phyloP scores from a whole-genome alignment of 2,888 invertebrate species.

The Ischnus inquisitorius region DNA sequence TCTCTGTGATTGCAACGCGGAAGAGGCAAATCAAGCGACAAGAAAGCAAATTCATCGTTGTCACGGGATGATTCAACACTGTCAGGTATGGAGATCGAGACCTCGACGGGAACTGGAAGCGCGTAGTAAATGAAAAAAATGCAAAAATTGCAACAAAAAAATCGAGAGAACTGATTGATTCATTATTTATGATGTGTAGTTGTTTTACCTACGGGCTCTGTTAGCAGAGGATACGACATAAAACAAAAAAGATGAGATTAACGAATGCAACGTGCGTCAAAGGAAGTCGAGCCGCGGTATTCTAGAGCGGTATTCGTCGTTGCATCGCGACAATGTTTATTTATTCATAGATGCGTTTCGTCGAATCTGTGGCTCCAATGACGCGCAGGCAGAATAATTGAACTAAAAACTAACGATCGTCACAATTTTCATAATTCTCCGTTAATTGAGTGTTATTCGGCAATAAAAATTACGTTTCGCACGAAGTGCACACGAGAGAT shows the following conservation, averaged over 20 bases:
- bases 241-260: background rate
- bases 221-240: background rate
- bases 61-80: too few species aligned
- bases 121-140: background rate
- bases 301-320: background rate
- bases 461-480: background rate
- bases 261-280: slow-evolving; percentile 3
- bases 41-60: background rate
- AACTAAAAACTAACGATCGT: background rate
- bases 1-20: background rate
- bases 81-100: too few species aligned
- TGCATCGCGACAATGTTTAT: background rate
- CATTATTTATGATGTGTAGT: background rate
- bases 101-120: too few species aligned
- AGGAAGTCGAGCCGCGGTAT: background rate
- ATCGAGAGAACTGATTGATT: background rate
- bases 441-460: background rate
- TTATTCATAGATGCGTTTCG: background rate
- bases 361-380: background rate
- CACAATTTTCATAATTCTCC: background rate
- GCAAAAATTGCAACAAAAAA: background rate
- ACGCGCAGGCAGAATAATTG: background rate
- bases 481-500: background rate
- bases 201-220: background rate
- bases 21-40: background rate